phyloP scores from a whole-genome alignment of 2,113 vertebrate species.

The Onychostruthus taczanowskii region DNA sequence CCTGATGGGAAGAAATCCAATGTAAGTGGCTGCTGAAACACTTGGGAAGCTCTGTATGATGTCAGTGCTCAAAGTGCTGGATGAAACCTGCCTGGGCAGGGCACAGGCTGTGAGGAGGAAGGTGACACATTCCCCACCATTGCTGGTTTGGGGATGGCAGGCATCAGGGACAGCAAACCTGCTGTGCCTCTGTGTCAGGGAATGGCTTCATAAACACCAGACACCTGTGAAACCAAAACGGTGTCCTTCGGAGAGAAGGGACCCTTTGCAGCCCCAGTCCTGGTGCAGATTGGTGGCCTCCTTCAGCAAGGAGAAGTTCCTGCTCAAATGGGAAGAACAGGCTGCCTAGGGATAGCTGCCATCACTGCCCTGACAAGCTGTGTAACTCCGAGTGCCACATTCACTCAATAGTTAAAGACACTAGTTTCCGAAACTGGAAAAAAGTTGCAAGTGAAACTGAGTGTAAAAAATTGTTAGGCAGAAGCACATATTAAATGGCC shows the following conservation, averaged over 20 bases:
- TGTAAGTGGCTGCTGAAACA: background rate
- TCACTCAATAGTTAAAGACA: background rate
- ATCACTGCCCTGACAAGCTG: background rate
- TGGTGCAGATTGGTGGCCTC: background rate
- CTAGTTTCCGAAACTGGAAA: background rate
- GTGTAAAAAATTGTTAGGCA: background rate
- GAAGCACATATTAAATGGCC: background rate
- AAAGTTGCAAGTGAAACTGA: background rate
- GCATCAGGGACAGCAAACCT: background rate
- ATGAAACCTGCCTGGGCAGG: background rate
- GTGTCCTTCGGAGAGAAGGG: background rate
- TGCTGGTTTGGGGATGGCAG: fast-evolving
- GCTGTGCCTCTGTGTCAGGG: background rate
- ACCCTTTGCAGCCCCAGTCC: fast-evolving
- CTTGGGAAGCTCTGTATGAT: background rate
- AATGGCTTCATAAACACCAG: background rate
- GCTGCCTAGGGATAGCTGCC: background rate
- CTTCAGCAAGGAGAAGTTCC: background rate
- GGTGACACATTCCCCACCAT: fast-evolving
- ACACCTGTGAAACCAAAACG: fast-evolving
- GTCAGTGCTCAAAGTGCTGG: background rate
- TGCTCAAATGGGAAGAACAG: background rate
- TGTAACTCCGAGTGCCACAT: background rate
- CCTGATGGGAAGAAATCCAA: background rate
- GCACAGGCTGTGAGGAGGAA: background rate